A percentile compares a stretch with the other conserved stretches of the same genome.
Conservation (phyloP, 2,888 invertebrate species). For the Agrypnus murinus region DNA sequence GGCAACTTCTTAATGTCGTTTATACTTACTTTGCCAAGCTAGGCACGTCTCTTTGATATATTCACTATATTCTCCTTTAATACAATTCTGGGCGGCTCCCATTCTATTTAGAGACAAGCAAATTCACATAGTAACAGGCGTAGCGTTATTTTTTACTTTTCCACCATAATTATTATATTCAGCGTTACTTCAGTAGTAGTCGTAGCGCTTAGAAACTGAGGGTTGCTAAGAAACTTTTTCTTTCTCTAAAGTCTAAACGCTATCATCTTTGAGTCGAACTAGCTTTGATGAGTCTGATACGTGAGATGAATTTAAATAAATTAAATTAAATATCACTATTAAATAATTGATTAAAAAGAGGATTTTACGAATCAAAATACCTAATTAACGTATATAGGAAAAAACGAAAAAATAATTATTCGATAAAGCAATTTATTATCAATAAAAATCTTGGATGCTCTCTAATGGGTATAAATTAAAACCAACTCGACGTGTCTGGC, state of each 20-base stretch:
- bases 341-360: too few relatives aligned
- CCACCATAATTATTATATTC: background rate
- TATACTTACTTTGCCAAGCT: constrained; percentile 72
- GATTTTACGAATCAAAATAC: too few relatives aligned
- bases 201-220: background rate
- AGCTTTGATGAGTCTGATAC: too few relatives aligned
- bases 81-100: constrained; percentile 63
- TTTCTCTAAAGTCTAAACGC: too few relatives aligned
- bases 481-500: constrained; percentile 7
- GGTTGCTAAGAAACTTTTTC: background rate
- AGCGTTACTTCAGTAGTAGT: background rate
- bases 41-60: constrained; percentile 72
- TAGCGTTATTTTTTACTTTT: constrained; percentile 28
- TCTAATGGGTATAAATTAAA: constrained; percentile 15
- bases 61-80: constrained; percentile 68
- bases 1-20: constrained; percentile 73
- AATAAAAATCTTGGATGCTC: constrained; percentile 15
- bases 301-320: too few relatives aligned
- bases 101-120: constrained; percentile 57
- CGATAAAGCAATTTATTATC: too few relatives aligned
- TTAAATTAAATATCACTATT: too few relatives aligned
- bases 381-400: too few relatives aligned
- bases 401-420: too few relatives aligned
- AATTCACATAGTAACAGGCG: constrained; percentile 49
- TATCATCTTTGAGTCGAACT: too few relatives aligned